Evolutionary conservation across 2,113 vertebrate genomes (phyloP).

Genomic region (human): DNA sequence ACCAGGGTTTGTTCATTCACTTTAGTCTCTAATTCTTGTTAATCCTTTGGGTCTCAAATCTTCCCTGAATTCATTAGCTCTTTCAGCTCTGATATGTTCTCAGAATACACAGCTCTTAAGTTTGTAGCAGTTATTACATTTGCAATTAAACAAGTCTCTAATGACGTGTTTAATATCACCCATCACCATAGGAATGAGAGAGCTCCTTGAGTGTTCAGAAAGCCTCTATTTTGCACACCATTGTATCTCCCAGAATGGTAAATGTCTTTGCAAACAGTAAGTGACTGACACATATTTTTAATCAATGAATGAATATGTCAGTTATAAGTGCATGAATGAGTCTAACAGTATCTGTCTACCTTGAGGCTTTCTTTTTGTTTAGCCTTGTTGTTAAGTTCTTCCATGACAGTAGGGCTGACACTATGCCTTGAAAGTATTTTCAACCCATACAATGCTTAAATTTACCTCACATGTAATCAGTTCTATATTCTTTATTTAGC

Average conservation of each 20-base stretch:
- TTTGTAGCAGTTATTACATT: not conserved
- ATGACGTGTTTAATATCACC: not conserved
- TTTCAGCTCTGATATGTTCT: not conserved
- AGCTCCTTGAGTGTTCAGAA: not conserved
- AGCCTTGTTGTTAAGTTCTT: not conserved
- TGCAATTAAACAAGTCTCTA: not conserved
- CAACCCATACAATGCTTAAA: not conserved
- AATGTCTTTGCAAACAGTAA: not conserved
- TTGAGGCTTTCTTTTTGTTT: not conserved
- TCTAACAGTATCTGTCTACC: not conserved
- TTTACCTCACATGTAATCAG: not conserved
- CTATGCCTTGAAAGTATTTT: not conserved
- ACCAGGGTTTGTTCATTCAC: not conserved
- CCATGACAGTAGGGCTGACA: not conserved
- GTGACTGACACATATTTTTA: not conserved
- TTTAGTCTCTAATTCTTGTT: constrained; percentile 4
- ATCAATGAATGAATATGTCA: not conserved
- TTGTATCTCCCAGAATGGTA: not conserved
- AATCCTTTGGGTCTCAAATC: not conserved
- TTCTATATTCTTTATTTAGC: not conserved
- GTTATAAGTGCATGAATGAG: not conserved
- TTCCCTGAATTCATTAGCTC: not conserved
- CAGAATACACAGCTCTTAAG: not conserved
- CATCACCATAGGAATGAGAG: not conserved
- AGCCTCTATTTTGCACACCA: not conserved